These are phyloP conservation scores for Apogon talboti DNA, from an alignment of 2,797 vertebrate species.

Conservation along the genomic window DNA sequence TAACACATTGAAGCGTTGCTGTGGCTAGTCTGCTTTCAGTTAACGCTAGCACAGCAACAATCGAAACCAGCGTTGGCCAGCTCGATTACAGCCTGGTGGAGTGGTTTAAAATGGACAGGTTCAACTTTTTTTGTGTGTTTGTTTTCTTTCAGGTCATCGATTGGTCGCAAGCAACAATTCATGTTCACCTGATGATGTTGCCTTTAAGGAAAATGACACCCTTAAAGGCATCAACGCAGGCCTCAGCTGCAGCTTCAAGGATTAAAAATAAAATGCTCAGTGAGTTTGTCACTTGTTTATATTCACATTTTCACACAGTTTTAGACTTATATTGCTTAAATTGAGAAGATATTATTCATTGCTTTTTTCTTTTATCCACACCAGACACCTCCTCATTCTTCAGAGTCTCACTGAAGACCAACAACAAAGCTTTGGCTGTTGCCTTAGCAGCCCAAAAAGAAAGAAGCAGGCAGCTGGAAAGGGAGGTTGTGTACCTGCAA, in stretches of 20 bases:
- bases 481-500: slow-evolving; percentile 66
- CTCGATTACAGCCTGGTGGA: not conserved
- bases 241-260: slow-evolving; percentile 71
- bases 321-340: not conserved
- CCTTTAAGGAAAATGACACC: slow-evolving; percentile 46
- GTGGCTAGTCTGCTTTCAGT: too few relatives aligned
- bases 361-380: not conserved
- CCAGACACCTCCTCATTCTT: slow-evolving; percentile 85
- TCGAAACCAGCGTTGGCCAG: not conserved
- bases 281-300: slow-evolving; percentile 54
- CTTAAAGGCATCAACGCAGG: slow-evolving; percentile 57
- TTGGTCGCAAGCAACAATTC: not conserved
- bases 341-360: too few relatives aligned
- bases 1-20: too few relatives aligned
- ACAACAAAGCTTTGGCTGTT: slow-evolving; percentile 83
- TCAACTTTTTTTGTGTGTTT: not conserved
- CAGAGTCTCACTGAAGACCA: slow-evolving; percentile 83
- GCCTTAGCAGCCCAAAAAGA: slow-evolving; percentile 78
- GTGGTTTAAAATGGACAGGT: too few relatives aligned
- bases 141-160: slow-evolving; percentile 30
- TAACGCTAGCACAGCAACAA: not conserved
- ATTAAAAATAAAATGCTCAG: slow-evolving; percentile 84
- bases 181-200: slow-evolving; percentile 14
- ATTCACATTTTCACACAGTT: not conserved
- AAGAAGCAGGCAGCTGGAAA: slow-evolving; percentile 71